Evolutionary conservation across 2,888 invertebrate species (phyloP).

Genomic region (Phengaris arion): DNA sequence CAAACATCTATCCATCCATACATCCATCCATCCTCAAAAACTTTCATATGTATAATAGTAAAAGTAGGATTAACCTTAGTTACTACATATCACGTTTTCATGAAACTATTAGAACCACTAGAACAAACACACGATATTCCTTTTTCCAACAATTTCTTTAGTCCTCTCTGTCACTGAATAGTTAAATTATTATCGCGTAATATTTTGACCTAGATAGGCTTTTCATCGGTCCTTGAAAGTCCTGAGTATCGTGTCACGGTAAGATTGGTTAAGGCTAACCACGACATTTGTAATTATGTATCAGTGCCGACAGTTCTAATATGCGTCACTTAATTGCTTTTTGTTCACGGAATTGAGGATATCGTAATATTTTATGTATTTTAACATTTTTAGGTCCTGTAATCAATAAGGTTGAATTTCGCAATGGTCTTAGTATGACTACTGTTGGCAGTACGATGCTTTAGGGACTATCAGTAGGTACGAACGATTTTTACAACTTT

Average conservation of each 20-base stretch:
- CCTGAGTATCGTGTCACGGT: constrained; percentile 26
- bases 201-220: constrained; percentile 6
- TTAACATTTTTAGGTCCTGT: not conserved
- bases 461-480: too few species aligned
- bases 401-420: not conserved
- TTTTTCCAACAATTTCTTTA: too few species aligned
- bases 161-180: not conserved
- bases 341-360: not conserved
- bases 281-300: constrained; percentile 24
- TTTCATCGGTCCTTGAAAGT: constrained; percentile 24
- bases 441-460: too few species aligned
- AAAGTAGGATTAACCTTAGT: too few species aligned
- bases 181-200: constrained; percentile 15
- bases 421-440: too few species aligned
- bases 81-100: too few species aligned
- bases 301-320: constrained; percentile 20
- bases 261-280: constrained; percentile 13
- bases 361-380: not conserved
- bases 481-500: too few species aligned
- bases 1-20: too few species aligned
- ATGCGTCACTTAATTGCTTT: constrained; percentile 23
- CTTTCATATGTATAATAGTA: too few species aligned
- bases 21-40: too few species aligned
- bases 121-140: too few species aligned
- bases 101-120: too few species aligned